Conservation (phyloP, 2,113 vertebrate species). For the Perca flavescens region DNA sequence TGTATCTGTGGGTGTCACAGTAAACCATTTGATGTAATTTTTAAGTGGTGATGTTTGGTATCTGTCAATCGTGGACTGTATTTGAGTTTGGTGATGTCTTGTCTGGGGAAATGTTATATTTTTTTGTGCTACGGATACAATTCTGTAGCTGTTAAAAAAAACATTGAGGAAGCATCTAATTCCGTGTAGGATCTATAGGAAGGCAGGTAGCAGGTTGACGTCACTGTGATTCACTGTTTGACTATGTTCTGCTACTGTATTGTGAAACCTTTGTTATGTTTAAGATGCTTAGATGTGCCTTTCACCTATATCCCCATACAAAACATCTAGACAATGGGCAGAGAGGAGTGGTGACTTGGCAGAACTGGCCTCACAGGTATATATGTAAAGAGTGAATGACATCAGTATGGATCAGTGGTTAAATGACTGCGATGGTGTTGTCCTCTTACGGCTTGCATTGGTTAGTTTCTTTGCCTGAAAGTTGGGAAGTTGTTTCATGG, state of each 20-base stretch:
- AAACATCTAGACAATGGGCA: no score
- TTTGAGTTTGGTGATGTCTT: neutral
- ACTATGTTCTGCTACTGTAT: neutral
- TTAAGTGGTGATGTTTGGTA: neutral
- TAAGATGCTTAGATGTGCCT: no score
- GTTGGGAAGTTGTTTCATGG: neutral
- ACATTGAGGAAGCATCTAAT: neutral
- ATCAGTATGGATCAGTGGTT: neutral
- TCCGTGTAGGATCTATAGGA: neutral
- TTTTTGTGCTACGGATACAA: no score
- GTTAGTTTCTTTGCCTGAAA: neutral
- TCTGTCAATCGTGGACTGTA: neutral
- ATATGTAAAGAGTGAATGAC: no score
- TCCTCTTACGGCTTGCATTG: neutral
- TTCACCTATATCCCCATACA: no score
- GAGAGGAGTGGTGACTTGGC: neutral
- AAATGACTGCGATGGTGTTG: neutral
- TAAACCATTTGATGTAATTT: neutral
- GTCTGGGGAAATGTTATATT: neutral
- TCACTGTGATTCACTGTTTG: neutral
- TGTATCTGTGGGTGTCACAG: neutral
- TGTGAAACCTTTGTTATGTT: neutral
- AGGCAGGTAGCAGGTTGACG: neutral
- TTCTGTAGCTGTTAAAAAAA: neutral
- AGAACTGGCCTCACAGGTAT: conserved; percentile 9